Conservation (phyloP, 2,888 invertebrate genomes). For the Polydrusus pterygomalis region DNA sequence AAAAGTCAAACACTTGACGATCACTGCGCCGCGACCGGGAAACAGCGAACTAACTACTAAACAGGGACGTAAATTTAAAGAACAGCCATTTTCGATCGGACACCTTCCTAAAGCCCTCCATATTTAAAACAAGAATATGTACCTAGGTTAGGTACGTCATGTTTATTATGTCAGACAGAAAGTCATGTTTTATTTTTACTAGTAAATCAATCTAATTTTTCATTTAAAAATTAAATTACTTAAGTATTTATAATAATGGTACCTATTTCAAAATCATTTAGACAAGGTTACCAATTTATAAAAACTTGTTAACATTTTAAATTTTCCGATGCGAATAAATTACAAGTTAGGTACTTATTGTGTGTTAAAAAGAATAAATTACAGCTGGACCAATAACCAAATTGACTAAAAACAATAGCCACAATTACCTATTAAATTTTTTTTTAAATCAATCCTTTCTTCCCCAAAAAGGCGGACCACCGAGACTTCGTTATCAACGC, state of each 20-base stretch:
- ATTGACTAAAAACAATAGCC: neutral
- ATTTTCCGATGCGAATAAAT: neutral
- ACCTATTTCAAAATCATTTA: too few species aligned
- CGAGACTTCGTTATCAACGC: conserved; percentile 22
- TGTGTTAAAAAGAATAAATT: neutral
- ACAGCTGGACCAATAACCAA: conserved; percentile 5
- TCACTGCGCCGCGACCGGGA: too few species aligned
- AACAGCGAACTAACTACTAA: too few species aligned
- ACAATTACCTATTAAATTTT: conserved; percentile 8
- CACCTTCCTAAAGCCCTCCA: too few species aligned
- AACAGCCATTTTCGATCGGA: too few species aligned
- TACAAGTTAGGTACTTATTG: neutral
- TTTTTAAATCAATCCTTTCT: conserved; percentile 9
- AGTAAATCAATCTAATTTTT: neutral
- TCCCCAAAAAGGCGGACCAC: conserved; percentile 46
- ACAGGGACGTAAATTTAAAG: too few species aligned
- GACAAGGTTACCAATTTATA: neutral
- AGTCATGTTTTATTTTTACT: too few species aligned
- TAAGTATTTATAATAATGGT: too few species aligned
- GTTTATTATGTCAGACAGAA: too few species aligned
- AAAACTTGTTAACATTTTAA: conserved; percentile 5
- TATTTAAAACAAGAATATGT: too few species aligned
- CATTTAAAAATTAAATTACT: neutral
- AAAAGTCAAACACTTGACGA: too few species aligned
- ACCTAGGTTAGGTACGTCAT: too few species aligned